Evolutionary conservation across 2,797 vertebrate species (phyloP), one percentile per base, ranked within the genome.

Genomic region (Tapera naevia): DNA sequence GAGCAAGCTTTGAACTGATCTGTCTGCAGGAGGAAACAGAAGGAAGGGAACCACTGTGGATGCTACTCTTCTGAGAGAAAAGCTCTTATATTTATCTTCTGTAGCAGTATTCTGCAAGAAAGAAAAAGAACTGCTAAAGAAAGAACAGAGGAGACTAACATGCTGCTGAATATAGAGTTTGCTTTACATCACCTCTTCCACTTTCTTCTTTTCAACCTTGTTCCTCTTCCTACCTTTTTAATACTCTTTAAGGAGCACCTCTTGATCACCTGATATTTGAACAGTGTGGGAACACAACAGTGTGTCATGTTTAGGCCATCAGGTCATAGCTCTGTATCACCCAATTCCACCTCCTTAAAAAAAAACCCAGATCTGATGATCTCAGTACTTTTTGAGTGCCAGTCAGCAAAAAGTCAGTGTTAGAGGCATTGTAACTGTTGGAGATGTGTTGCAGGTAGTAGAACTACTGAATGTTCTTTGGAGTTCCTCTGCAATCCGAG

Each of bases 331-430:
- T 61, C 6, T 4, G 11, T 15, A 9, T 48, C 41, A 60, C 74
- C 32, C 5, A 11, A 35, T n/a, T 45, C 54, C 19, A 35, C 14
- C 14, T 23, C 53, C 37, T 50, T 2, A 3, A 13, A 48, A 48
- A 48, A n/a, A 23, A 48, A 23, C 12, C 46, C 46, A 48, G 54
- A n/a, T 17, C 33, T 7, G 13, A 13, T 37, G 17, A 37, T 32
- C 30, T 54, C 22, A 0, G 22, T 1, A 0, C 11, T 51, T 58
- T 30, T 27, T 43, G 41, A 39, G 43, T 32, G 54, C 9, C 28
- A 32, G 1, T 43, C 5, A 2, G 48, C 60, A 25, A 61, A 32
- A n/a, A 43, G 11, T 6, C 13, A 22, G 5, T 5, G 2, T 17
- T 32, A 30, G 69, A 71, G 33, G 11, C 22, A 1, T 5, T 17